Conservation (phyloP, 2,113 vertebrate species). For the Riparia riparia region DNA sequence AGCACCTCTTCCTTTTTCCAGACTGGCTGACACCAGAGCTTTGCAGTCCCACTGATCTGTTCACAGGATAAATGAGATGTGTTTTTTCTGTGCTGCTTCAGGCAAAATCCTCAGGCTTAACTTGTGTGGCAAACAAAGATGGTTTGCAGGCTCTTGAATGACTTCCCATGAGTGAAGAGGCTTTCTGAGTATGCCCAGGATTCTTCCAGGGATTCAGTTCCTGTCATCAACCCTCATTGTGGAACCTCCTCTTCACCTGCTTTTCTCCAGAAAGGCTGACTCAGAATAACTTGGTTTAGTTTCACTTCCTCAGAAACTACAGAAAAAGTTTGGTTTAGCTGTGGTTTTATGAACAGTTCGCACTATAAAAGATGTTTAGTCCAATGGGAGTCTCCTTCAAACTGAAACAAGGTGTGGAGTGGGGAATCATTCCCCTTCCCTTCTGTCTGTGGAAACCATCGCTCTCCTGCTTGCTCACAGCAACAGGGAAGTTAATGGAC, state of each 20-base stretch:
- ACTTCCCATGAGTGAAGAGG: neutral
- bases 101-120: neutral
- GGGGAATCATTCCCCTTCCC: neutral
- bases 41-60: neutral
- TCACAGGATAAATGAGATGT: neutral
- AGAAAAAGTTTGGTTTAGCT: neutral
- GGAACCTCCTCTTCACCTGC: neutral
- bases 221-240: rapidly evolving
- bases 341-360: neutral
- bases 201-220: neutral
- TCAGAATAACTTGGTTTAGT: neutral
- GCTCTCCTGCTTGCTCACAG: neutral
- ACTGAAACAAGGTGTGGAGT: neutral
- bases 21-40: neutral
- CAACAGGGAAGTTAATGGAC: neutral
- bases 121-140: neutral
- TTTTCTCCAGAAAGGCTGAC: neutral
- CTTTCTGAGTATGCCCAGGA: neutral
- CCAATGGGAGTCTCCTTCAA: neutral
- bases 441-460: neutral
- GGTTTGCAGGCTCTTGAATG: neutral
- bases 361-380: neutral
- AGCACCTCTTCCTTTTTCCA: neutral
- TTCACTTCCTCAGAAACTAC: neutral
- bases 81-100: neutral